phyloP scores from a whole-genome alignment of 2,113 vertebrate species.

The Plestiodon gilberti region DNA sequence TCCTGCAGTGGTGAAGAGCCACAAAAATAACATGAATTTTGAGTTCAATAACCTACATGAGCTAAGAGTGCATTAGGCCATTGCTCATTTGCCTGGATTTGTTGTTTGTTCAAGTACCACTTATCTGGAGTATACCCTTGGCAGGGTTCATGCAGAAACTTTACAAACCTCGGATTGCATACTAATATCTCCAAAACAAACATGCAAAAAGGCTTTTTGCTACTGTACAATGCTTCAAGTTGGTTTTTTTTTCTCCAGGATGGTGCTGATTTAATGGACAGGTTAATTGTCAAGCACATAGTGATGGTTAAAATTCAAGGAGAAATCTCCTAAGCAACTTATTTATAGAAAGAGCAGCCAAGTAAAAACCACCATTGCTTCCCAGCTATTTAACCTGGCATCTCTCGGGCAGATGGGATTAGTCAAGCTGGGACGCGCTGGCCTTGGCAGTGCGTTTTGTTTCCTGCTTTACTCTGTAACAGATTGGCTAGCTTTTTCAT shows the following conservation, averaged over 20 bases:
- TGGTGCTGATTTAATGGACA: not conserved
- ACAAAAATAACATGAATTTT: not conserved
- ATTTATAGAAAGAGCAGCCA: not conserved
- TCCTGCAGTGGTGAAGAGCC: not conserved
- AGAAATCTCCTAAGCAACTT: constrained; percentile 29
- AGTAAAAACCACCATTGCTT: not conserved
- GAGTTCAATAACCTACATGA: not conserved
- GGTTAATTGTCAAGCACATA: not conserved
- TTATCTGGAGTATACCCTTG: not conserved
- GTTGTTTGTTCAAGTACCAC: constrained; percentile 15
- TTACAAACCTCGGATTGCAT: not conserved
- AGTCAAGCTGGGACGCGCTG: not conserved
- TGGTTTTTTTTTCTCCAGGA: not conserved
- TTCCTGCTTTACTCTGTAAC: not conserved
- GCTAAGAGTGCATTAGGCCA: not conserved
- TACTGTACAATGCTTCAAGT: too few species aligned
- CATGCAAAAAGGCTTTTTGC: too few species aligned
- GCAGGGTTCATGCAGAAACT: not conserved
- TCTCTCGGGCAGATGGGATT: constrained; percentile 42
- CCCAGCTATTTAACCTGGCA: not conserved
- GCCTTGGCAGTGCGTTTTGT: constrained; percentile 13
- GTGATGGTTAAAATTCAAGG: not conserved
- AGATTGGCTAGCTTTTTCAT: not conserved
- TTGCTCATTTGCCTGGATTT: not conserved
- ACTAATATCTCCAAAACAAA: not conserved